phyloP scores from a whole-genome alignment of 2,888 invertebrate species.

The Mayetiola destructor region DNA sequence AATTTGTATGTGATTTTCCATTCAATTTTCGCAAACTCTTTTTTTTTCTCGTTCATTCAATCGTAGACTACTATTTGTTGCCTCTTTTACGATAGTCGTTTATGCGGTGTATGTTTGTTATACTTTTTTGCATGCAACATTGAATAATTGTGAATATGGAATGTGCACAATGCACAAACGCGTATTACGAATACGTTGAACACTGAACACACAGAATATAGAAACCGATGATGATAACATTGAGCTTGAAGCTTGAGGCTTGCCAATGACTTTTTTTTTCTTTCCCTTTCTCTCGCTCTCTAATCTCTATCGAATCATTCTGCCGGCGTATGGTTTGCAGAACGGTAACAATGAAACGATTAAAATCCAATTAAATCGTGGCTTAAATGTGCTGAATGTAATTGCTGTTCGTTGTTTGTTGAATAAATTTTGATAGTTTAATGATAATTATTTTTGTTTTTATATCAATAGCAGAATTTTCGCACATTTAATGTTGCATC shows the following conservation, averaged over 20 bases:
- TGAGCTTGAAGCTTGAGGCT: too few species aligned
- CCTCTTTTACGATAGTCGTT: too few species aligned
- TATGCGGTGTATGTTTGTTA: too few species aligned
- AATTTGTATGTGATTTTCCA: background rate
- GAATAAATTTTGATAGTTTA: background rate
- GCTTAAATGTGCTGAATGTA: too few species aligned
- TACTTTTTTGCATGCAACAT: too few species aligned
- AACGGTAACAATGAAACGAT: slow-evolving; percentile 12
- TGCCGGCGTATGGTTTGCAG: background rate
- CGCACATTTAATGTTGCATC: background rate
- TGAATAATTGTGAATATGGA: too few species aligned
- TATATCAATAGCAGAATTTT: background rate
- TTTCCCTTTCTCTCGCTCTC: background rate
- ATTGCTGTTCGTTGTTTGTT: background rate
- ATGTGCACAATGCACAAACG: too few species aligned
- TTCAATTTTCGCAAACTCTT: background rate
- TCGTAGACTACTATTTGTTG: background rate
- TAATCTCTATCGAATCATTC: background rate
- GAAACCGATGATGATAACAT: too few species aligned
- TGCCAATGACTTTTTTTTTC: too few species aligned
- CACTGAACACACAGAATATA: too few species aligned
- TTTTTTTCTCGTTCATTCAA: background rate
- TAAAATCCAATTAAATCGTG: slow-evolving; percentile 10
- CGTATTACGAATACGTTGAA: too few species aligned
- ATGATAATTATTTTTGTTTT: background rate